A percentile compares a stretch with the other conserved stretches of the same genome.
Conservation (phyloP, 2,113 vertebrate genomes). For the Petromus typicus region DNA sequence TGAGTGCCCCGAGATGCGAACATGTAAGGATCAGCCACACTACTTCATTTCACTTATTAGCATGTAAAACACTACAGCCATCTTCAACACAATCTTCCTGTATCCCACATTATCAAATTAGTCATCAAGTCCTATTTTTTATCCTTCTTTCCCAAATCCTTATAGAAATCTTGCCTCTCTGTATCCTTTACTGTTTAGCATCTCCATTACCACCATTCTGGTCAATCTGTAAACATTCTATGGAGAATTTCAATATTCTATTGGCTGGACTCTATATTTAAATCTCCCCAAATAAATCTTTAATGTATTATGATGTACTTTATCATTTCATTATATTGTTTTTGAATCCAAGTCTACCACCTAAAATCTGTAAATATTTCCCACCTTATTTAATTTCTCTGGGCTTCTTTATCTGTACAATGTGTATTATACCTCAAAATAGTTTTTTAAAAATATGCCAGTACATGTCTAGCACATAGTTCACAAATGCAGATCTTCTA, state of each 20-base stretch:
- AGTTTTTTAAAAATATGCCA: not conserved
- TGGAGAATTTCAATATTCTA: not conserved
- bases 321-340: not conserved
- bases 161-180: not conserved
- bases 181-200: not conserved
- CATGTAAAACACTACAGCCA: not conserved
- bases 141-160: conserved; percentile 36
- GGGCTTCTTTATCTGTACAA: conserved; percentile 1
- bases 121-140: conserved; percentile 9
- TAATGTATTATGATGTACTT: not conserved
- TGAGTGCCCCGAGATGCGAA: not conserved
- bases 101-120: not conserved
- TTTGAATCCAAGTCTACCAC: not conserved
- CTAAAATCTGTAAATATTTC: not conserved
- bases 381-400: conserved; percentile 32
- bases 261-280: not conserved
- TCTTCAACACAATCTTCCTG: conserved; percentile 13
- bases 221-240: not conserved
- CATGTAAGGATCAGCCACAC: not conserved
- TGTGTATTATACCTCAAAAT: not conserved
- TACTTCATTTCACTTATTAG: not conserved
- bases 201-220: not conserved
- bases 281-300: not conserved
- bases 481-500: not conserved
- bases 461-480: not conserved